These are phyloP conservation scores for Aramus guarauna DNA, from an alignment of 2,113 vertebrate species.

Conservation along the genomic window DNA sequence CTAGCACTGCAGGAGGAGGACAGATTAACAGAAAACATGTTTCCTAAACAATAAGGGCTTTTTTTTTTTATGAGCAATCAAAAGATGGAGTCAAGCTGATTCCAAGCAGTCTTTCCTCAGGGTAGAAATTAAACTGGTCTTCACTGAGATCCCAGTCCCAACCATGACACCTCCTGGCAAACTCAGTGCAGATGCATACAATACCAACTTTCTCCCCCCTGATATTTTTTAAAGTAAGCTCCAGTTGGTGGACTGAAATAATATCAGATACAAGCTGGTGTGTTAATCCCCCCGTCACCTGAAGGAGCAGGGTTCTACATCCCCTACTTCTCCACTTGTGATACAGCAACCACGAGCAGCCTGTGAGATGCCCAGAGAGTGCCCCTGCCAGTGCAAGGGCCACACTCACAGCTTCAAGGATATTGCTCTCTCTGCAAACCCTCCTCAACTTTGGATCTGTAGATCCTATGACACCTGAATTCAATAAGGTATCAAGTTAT, in stretches of 20 bases:
- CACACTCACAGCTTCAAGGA: not conserved
- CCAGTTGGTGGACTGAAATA: not conserved
- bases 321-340: not conserved
- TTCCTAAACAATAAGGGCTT: not conserved
- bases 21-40: not conserved
- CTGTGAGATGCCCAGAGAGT: not conserved
- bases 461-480: not conserved
- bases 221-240: not conserved
- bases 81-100: not conserved
- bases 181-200: not conserved
- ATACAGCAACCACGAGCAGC: not conserved
- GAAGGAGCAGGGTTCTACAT: not conserved
- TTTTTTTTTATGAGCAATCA: not conserved
- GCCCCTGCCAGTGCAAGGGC: not conserved
- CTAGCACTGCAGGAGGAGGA: not conserved
- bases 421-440: not conserved
- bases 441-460: not conserved
- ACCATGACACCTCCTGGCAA: not conserved
- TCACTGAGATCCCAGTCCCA: not conserved
- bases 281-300: not conserved
- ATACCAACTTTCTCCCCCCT: not conserved
- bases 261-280: not conserved
- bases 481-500: not conserved
- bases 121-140: not conserved
- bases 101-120: not conserved